Conservation (phyloP, 2,113 vertebrate species). For the Neodon shergylaensis region DNA sequence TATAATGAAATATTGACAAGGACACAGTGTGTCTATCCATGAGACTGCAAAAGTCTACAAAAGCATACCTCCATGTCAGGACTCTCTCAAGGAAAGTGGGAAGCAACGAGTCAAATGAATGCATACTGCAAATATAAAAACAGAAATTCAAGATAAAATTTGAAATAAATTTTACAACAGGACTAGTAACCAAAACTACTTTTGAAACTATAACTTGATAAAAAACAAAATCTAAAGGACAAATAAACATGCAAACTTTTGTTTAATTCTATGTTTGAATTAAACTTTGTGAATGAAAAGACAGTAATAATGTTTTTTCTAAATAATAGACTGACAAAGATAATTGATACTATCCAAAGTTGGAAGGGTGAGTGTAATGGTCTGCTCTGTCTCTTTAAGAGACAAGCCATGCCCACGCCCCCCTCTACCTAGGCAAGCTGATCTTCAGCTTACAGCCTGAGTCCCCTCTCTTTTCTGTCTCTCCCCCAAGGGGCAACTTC, state of each 20-base stretch:
- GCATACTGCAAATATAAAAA: background rate
- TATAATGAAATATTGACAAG: background rate
- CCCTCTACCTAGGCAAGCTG: too few relatives aligned
- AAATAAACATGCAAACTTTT: background rate
- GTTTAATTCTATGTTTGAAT: constrained; percentile 14
- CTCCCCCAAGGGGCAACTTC: too few relatives aligned
- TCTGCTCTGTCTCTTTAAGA: too few relatives aligned
- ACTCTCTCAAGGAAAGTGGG: background rate
- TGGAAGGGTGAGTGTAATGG: too few relatives aligned
- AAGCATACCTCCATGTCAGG: background rate
- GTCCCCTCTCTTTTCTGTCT: too few relatives aligned
- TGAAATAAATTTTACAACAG: background rate
- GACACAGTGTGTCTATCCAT: background rate
- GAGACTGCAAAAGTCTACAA: background rate
- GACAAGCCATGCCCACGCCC: too few relatives aligned
- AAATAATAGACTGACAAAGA: background rate
- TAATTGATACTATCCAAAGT: background rate
- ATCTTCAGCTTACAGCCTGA: too few relatives aligned
- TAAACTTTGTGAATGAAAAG: constrained; percentile 19
- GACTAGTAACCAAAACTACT: background rate
- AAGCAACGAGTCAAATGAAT: background rate
- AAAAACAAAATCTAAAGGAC: background rate
- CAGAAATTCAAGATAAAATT: background rate
- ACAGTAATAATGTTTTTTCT: background rate
- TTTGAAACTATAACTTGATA: background rate